phyloP scores from a whole-genome alignment of 2,797 vertebrate genomes.

The Cyclopterus lumpus region DNA sequence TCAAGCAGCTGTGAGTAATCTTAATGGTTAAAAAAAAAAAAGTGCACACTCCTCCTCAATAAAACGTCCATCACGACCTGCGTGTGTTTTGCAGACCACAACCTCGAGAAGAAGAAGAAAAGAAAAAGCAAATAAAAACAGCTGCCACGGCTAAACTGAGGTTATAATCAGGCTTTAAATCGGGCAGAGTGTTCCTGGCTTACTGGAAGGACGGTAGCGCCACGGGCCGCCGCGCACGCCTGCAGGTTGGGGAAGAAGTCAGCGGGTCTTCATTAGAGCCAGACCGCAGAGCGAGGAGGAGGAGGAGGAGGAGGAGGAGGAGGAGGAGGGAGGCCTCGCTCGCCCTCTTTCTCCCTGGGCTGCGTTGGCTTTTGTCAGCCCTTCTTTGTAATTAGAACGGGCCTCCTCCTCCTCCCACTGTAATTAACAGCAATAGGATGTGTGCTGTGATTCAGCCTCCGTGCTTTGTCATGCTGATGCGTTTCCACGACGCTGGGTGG shows the following conservation, averaged over 20 bases:
- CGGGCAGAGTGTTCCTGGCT: constrained; percentile 55
- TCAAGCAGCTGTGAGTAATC: constrained; percentile 1
- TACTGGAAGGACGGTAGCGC: constrained; percentile 68
- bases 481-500: constrained; percentile 59
- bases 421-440: constrained; percentile 78
- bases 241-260: constrained; percentile 63
- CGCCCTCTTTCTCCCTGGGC: constrained; percentile 52
- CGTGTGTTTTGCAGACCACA: constrained; percentile 31
- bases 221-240: constrained; percentile 41
- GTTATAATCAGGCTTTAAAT: constrained; percentile 57
- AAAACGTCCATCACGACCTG: constrained; percentile 14
- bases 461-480: constrained; percentile 68
- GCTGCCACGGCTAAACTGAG: constrained; percentile 31
- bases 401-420: constrained; percentile 69
- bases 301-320: constrained; percentile 57
- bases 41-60: neutral
- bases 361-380: constrained; percentile 69
- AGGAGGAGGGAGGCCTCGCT: constrained; percentile 46
- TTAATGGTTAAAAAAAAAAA: neutral
- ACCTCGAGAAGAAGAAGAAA: too few species aligned
- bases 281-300: constrained; percentile 61
- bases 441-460: constrained; percentile 70
- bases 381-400: constrained; percentile 77
- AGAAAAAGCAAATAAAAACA: constrained; percentile 36
- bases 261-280: constrained; percentile 72